Conservation (phyloP, 2,113 vertebrate genomes). For the Brachyistius frenatus region DNA sequence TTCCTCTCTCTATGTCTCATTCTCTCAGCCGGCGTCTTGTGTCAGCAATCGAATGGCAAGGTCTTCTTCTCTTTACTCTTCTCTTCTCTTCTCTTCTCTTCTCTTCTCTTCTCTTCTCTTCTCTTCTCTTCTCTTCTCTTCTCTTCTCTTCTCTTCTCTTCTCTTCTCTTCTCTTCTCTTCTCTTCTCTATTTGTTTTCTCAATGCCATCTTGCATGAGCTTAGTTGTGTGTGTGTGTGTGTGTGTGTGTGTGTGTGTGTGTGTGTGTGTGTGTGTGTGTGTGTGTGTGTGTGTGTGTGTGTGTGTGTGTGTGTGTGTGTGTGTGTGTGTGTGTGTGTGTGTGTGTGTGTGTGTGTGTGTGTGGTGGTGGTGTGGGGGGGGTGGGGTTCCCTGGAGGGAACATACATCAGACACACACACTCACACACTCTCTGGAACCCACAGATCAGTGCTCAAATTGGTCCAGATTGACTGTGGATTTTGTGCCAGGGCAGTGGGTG, state of each 20-base stretch:
- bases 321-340: no score
- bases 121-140: conserved; percentile 22
- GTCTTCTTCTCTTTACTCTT: neutral
- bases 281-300: no score
- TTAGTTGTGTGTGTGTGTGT: neutral
- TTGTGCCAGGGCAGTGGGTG: conserved; percentile 48
- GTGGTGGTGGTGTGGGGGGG: neutral
- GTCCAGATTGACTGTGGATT: conserved; percentile 63
- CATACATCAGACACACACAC: neutral
- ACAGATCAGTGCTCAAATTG: conserved; percentile 72
- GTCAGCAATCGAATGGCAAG: conserved; percentile 34
- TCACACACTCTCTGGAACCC: conserved; percentile 22
- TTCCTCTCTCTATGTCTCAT: conserved; percentile 51
- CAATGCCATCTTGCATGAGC: conserved; percentile 47
- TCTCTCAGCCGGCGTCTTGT: conserved; percentile 58
- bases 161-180: conserved; percentile 27
- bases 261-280: no score
- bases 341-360: no score
- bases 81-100: conserved; percentile 29
- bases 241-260: no score
- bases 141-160: conserved; percentile 5
- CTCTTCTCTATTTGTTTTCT: conserved; percentile 4
- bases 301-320: no score
- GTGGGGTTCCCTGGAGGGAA: conserved; percentile 35
- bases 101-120: conserved; percentile 15